These are phyloP conservation scores for Orchestes rusci DNA, from an alignment of 2,888 invertebrate species.

Conservation along the genomic window DNA sequence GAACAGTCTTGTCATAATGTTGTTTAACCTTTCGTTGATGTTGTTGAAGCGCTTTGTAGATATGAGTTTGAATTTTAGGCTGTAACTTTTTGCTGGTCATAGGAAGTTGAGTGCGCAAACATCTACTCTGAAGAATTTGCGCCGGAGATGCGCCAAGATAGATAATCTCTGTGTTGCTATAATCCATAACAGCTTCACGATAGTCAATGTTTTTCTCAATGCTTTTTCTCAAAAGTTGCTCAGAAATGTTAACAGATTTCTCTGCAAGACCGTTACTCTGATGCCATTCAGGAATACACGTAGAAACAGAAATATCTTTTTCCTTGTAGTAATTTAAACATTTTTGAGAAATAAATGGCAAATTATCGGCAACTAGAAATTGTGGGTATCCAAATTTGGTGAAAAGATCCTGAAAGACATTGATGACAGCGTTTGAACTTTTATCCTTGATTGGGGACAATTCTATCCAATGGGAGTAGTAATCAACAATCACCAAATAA, in stretches of 20 bases:
- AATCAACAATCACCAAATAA: constrained; percentile 1
- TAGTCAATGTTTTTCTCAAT: neutral
- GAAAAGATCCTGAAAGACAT: constrained; percentile 1
- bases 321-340: neutral
- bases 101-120: neutral
- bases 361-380: neutral
- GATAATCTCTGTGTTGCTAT: too few species aligned
- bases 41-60: neutral
- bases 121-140: neutral
- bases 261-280: neutral
- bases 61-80: neutral
- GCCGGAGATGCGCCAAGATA: neutral
- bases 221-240: neutral
- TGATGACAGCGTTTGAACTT: neutral
- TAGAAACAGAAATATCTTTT: neutral
- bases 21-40: neutral
- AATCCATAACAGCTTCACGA: neutral
- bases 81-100: neutral
- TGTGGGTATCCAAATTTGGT: neutral
- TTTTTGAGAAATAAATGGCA: neutral
- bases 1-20: neutral
- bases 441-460: neutral
- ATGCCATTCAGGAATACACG: neutral
- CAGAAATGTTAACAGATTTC: neutral
- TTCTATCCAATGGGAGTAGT: constrained; percentile 2